These are phyloP conservation scores for Cyrtodaria siliqua DNA, from an alignment of 2,888 invertebrate genomes.

Conservation along the genomic window DNA sequence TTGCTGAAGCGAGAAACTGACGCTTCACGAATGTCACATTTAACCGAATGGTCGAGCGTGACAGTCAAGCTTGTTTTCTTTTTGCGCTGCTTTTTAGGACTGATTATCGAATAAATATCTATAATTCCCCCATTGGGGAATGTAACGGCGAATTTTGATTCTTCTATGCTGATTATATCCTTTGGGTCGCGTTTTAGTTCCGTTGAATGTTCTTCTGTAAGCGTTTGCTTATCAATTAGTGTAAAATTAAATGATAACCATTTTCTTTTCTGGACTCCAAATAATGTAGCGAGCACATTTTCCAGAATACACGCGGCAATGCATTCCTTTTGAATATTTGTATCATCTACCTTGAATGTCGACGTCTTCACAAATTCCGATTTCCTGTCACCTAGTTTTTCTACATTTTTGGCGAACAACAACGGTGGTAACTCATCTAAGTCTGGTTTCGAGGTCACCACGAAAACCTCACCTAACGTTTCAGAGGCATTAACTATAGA, in stretches of 20 bases:
- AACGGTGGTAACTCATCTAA: slow-evolving; percentile 29
- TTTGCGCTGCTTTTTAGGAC: slow-evolving; percentile 26
- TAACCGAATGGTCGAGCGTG: slow-evolving; percentile 30
- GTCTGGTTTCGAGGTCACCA: slow-evolving; percentile 24
- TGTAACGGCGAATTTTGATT: slow-evolving; percentile 35
- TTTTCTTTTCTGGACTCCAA: slow-evolving; percentile 38
- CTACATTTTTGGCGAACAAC: slow-evolving; percentile 24
- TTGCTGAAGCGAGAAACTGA: slow-evolving; percentile 35
- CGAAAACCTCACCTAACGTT: slow-evolving; percentile 28
- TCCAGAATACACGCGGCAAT: slow-evolving; percentile 27
- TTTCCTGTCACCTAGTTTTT: slow-evolving; percentile 12
- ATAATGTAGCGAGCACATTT: slow-evolving; percentile 30
- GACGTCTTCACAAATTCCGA: slow-evolving; percentile 27
- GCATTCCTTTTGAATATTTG: slow-evolving; percentile 4
- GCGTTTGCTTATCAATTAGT: slow-evolving; percentile 21
- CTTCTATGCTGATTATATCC: slow-evolving; percentile 36
- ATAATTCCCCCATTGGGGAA: slow-evolving; percentile 46
- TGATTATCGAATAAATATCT: slow-evolving; percentile 42
- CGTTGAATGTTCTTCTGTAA: slow-evolving; percentile 22
- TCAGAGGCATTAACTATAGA: slow-evolving; percentile 21
- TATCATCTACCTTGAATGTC: slow-evolving; percentile 8
- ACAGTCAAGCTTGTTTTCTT: slow-evolving; percentile 29
- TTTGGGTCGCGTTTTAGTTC: slow-evolving; percentile 49
- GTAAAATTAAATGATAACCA: slow-evolving; percentile 41
- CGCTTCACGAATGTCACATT: slow-evolving; percentile 46